These are phyloP conservation scores for Amitus sp. DNA, from an alignment of 2,888 invertebrate genomes.

Conservation along the genomic window DNA sequence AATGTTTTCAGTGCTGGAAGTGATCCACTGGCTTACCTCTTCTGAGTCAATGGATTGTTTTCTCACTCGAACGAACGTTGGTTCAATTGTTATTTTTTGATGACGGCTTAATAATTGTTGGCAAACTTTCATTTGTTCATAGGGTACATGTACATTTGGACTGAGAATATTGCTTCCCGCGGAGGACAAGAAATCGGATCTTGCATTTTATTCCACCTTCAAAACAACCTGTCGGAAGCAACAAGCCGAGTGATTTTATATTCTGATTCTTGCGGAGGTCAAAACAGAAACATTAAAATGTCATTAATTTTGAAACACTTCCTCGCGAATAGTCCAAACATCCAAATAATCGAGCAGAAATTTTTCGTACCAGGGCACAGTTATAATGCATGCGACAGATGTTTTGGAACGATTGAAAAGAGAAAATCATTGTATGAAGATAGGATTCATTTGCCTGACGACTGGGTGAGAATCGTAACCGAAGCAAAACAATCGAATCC, in stretches of 20 bases:
- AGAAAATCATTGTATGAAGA: not conserved
- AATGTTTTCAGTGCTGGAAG: no score
- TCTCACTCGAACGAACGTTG: no score
- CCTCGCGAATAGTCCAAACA: not conserved
- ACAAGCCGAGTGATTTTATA: constrained; percentile 24
- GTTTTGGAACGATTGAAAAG: not conserved
- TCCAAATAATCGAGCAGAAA: constrained; percentile 5
- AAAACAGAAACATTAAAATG: constrained; percentile 4
- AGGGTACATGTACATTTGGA: constrained; percentile 15
- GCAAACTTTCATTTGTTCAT: no score
- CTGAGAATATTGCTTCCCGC: constrained; percentile 2
- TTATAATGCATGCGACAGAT: not conserved
- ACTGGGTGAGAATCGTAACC: not conserved
- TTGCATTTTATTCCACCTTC: not conserved
- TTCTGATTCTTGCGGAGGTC: constrained; percentile 42
- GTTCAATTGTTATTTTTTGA: no score
- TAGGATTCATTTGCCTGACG: not conserved
- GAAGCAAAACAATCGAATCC: not conserved
- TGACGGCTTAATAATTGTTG: no score
- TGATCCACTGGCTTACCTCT: no score
- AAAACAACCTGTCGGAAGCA: not conserved
- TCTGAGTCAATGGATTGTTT: no score
- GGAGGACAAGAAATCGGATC: constrained; percentile 14
- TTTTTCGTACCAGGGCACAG: constrained; percentile 5
- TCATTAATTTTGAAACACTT: constrained; percentile 4